Conservation (phyloP, 1,140 invertebrate species). For the Anoplolepis gracilipes region DNA sequence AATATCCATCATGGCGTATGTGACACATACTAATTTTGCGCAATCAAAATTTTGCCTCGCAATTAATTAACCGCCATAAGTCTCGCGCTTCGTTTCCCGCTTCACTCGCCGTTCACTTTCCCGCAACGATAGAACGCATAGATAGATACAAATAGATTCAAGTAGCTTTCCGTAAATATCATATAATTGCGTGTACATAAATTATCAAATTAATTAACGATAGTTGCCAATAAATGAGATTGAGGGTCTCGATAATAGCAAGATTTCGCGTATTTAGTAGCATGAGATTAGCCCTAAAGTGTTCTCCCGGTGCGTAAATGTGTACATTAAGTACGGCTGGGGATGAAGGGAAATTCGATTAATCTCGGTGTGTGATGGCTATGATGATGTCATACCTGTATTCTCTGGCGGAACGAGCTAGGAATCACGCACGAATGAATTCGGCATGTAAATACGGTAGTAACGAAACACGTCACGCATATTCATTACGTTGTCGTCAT, state of each 20-base stretch:
- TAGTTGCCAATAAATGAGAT: not conserved
- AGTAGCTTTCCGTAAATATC: not conserved
- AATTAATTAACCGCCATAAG: slow-evolving; percentile 35
- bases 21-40: slow-evolving; percentile 50
- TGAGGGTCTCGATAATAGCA: not conserved
- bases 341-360: slow-evolving; percentile 2
- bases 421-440: slow-evolving; percentile 66
- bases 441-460: slow-evolving; percentile 58
- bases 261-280: not conserved
- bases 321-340: no score
- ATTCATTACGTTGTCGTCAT: not conserved
- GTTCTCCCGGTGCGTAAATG: not conserved
- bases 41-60: slow-evolving; percentile 44
- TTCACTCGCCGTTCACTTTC: slow-evolving; percentile 32
- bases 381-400: not conserved
- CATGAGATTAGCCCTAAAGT: not conserved
- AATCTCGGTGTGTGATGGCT: not conserved
- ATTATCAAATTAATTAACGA: slow-evolving; percentile 30
- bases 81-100: not conserved
- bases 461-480: slow-evolving; percentile 5
- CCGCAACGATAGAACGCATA: not conserved
- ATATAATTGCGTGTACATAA: not conserved
- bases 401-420: slow-evolving; percentile 13
- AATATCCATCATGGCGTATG: slow-evolving; percentile 33
- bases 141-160: not conserved